These are phyloP conservation scores for Ametastegia equiseti DNA, from an alignment of 2,888 invertebrate species.

Conservation along the genomic window DNA sequence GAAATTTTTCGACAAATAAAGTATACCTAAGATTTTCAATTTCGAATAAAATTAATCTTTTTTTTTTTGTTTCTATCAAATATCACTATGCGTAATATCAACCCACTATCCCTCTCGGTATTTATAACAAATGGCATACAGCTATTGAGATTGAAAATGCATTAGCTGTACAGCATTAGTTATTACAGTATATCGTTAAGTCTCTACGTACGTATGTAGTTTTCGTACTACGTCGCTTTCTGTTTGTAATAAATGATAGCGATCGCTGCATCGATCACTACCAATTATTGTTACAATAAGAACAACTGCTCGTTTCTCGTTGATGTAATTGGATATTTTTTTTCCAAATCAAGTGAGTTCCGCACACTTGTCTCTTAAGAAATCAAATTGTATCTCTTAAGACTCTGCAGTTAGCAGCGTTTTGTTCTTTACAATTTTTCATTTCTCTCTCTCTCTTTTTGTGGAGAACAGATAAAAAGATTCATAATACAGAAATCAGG, in stretches of 20 bases:
- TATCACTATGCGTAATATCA: conserved; percentile 29
- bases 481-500: neutral
- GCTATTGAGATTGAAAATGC: conserved; percentile 25
- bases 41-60: neutral
- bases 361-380: neutral
- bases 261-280: neutral
- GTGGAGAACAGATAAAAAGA: neutral
- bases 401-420: neutral
- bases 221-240: neutral
- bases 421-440: neutral
- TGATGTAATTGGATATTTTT: neutral
- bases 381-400: neutral
- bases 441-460: neutral
- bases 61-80: neutral
- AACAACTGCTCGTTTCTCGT: neutral
- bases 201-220: neutral
- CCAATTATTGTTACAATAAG: neutral
- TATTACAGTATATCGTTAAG: neutral
- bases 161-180: conserved; percentile 19
- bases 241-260: neutral
- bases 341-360: neutral
- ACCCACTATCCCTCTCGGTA: neutral
- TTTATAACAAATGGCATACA: conserved; percentile 22
- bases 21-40: neutral
- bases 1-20: neutral